Conservation (phyloP, 2,113 vertebrate species). For the Halcyon senegalensis region DNA sequence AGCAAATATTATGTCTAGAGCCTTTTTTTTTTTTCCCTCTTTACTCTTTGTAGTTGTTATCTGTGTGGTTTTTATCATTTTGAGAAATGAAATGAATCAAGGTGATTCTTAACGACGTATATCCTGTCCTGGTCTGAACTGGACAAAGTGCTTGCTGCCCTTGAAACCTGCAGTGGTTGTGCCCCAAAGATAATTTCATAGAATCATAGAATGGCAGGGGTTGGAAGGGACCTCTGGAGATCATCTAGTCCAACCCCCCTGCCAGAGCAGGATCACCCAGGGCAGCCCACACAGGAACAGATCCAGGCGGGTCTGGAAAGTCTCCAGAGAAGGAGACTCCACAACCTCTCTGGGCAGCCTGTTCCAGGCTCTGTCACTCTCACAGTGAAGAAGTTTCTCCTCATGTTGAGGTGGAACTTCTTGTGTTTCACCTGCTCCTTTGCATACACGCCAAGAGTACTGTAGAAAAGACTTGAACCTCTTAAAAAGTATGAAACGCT, state of each 20-base stretch:
- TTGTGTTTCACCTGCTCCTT: neutral
- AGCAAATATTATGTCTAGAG: neutral
- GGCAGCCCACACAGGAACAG: no score
- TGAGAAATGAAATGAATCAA: neutral
- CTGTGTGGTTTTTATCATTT: neutral
- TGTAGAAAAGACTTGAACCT: neutral
- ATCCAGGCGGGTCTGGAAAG: no score
- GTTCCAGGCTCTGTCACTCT: no score
- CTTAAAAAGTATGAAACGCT: neutral
- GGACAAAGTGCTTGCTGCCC: neutral
- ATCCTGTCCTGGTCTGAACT: neutral
- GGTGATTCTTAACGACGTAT: neutral
- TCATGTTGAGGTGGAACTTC: no score
- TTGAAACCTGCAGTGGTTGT: neutral
- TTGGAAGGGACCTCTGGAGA: no score
- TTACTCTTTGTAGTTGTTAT: constrained; percentile 6
- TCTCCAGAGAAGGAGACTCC: no score
- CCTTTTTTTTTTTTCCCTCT: neutral
- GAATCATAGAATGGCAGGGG: no score
- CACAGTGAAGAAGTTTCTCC: no score
- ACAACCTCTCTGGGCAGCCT: no score
- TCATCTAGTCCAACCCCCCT: no score
- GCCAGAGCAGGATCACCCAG: no score
- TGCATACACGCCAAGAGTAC: neutral
- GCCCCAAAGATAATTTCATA: neutral